Evolutionary conservation across 2,797 vertebrate genomes (phyloP).

Genomic region (Tapera naevia): DNA sequence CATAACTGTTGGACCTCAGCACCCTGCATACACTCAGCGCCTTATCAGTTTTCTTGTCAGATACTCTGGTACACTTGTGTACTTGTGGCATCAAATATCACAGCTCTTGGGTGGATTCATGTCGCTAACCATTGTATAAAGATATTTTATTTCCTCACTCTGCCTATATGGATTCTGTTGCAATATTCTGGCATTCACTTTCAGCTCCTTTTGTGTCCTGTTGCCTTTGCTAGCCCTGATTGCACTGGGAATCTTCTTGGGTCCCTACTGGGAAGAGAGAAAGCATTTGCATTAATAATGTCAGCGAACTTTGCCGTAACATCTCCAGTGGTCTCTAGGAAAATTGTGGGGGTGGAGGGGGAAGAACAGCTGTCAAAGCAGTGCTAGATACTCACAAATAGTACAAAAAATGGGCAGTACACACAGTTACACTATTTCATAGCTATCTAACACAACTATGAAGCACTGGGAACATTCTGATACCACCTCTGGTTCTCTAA

Average conservation of each 20-base stretch:
- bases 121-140: neutral
- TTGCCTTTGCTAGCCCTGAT: neutral
- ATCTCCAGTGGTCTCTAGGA: neutral
- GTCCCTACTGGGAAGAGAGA: neutral
- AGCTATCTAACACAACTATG: neutral
- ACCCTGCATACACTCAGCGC: neutral
- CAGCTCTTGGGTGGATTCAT: neutral
- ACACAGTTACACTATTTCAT: neutral
- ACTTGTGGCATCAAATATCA: neutral
- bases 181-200: neutral
- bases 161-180: neutral
- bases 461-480: neutral
- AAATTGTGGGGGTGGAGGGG: rapidly evolving
- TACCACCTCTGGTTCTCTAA: neutral
- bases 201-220: neutral
- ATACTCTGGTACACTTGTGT: neutral
- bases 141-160: neutral
- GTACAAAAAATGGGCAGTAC: neutral
- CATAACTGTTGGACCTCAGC: neutral
- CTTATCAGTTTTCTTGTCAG: neutral
- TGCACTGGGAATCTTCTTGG: neutral
- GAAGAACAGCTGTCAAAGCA: neutral
- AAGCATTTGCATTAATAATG: neutral
- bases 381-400: neutral
- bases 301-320: neutral